Conservation (phyloP, 2,113 vertebrate species). For the Spheniscus mendiculus region DNA sequence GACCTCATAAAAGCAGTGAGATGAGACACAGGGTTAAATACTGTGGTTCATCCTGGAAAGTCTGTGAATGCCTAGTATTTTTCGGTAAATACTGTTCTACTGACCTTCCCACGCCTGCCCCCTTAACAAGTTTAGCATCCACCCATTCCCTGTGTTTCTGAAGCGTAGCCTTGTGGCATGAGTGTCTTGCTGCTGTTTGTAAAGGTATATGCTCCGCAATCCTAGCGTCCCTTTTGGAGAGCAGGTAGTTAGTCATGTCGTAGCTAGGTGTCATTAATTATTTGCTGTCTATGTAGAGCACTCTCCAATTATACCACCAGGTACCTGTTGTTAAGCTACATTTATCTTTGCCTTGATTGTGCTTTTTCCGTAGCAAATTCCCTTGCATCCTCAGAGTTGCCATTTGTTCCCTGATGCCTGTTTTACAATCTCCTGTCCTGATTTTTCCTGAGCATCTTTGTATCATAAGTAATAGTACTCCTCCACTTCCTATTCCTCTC, state of each 20-base stretch:
- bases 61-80: not conserved
- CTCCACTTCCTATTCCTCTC: not conserved
- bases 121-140: not conserved
- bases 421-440: not conserved
- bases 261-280: not conserved
- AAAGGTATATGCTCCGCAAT: not conserved
- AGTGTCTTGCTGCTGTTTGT: not conserved
- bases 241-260: not conserved
- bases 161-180: not conserved
- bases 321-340: conserved; percentile 7
- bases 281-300: not conserved
- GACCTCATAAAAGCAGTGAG: not conserved
- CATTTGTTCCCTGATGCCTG: not conserved
- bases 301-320: conserved; percentile 1
- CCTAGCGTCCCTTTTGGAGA: not conserved
- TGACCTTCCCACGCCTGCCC: not conserved
- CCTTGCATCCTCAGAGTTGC: not conserved
- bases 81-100: not conserved
- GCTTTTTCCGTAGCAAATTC: not conserved
- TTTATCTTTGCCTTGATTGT: conserved; percentile 27
- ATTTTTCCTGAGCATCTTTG: not conserved
- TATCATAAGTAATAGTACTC: not conserved
- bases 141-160: not conserved
- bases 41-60: not conserved
- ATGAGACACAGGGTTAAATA: not conserved